phyloP scores from a whole-genome alignment of 92 coral and sea anemone genomes.

The Epizoanthus fatuus region DNA sequence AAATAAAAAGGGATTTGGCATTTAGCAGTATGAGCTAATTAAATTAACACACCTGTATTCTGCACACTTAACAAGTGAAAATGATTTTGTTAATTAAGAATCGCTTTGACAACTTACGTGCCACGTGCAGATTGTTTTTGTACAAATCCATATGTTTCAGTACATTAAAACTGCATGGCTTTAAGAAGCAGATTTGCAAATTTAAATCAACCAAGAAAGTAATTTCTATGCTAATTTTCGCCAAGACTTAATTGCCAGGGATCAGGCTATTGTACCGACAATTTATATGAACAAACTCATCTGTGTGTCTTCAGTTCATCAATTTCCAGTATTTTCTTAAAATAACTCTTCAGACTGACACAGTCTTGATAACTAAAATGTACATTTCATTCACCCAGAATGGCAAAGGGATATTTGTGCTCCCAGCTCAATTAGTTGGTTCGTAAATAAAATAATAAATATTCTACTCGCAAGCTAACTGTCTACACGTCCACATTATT shows the following conservation, averaged over 20 bases:
- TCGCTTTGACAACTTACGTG: background rate
- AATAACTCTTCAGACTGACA: background rate
- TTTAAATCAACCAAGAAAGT: background rate
- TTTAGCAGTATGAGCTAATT: background rate
- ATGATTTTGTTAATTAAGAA: background rate
- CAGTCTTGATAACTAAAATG: background rate
- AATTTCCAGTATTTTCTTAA: background rate
- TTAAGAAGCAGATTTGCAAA: background rate
- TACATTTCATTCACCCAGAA: background rate
- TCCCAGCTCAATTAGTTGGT: background rate
- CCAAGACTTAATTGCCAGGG: background rate
- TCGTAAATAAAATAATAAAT: background rate
- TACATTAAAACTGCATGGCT: background rate
- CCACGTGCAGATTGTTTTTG: background rate
- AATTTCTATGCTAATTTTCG: background rate
- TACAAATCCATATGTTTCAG: background rate
- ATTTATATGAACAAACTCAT: background rate
- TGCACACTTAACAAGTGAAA: conserved; percentile 16
- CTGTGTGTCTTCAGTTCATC: background rate
- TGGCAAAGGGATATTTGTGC: background rate
- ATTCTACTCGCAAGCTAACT: background rate
- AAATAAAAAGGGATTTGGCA: background rate
- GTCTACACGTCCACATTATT: background rate
- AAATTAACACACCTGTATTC: conserved; percentile 26
- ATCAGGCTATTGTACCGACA: background rate